These are phyloP conservation scores for Hylaea fasciaria DNA, from an alignment of 2,888 invertebrate species.

Conservation along the genomic window DNA sequence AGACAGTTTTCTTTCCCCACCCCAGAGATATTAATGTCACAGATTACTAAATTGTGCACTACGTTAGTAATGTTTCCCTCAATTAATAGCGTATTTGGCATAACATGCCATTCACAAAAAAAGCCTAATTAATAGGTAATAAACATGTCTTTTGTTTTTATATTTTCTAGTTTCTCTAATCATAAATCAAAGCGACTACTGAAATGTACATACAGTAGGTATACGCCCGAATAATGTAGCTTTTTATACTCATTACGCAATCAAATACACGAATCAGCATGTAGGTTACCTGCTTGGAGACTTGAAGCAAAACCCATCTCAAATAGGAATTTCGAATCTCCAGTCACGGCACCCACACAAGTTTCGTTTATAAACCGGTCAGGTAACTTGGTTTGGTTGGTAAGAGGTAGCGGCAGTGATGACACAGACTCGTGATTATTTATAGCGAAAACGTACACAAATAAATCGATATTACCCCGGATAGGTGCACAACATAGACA, in stretches of 20 bases:
- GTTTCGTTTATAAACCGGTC: conserved; percentile 76
- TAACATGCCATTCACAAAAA: too few species aligned
- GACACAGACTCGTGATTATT: conserved; percentile 81
- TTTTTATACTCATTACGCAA: conserved; percentile 68
- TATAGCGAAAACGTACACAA: conserved; percentile 80
- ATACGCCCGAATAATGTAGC: conserved; percentile 31
- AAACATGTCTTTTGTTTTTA: too few species aligned
- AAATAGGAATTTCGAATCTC: conserved; percentile 67
- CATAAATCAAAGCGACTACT: background rate
- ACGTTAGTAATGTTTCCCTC: too few species aligned
- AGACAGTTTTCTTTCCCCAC: too few species aligned
- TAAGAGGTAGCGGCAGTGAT: conserved; percentile 59
- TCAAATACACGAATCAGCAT: conserved; percentile 48
- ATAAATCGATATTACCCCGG: conserved; percentile 78
- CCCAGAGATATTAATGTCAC: too few species aligned
- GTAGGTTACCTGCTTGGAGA: conserved; percentile 14
- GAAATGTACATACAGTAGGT: conserved; percentile 40
- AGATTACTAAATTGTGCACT: too few species aligned
- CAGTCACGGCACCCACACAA: conserved; percentile 68
- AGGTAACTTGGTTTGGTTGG: conserved; percentile 48
- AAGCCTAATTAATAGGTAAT: too few species aligned
- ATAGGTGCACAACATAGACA: conserved; percentile 46
- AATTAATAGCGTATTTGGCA: too few species aligned
- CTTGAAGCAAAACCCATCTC: conserved; percentile 52
- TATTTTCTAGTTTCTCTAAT: conserved; percentile 18